phyloP scores from a whole-genome alignment of 2,113 vertebrate genomes.

The Drymodes brunneopygia region DNA sequence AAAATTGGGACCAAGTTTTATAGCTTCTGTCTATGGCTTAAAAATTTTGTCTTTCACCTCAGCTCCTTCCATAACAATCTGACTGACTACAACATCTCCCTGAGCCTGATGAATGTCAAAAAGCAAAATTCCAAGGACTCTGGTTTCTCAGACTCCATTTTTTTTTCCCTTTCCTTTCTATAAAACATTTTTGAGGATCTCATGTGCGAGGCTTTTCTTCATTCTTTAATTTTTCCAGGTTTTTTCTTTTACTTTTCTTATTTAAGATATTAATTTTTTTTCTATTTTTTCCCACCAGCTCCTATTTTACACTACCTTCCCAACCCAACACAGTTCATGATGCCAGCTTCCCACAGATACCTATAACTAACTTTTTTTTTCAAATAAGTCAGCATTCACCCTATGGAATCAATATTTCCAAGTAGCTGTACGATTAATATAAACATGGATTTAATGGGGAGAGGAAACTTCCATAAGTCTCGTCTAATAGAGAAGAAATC shows the following conservation, averaged over 20 bases:
- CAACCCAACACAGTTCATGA: not conserved
- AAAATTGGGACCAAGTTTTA: not conserved
- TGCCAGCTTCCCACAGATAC: not conserved
- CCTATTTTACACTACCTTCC: not conserved
- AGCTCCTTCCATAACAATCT: not conserved
- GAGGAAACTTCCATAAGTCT: not conserved
- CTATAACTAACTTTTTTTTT: not conserved
- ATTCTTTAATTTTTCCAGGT: not conserved
- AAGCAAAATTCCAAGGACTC: not conserved
- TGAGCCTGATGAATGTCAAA: not conserved
- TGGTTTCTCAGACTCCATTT: not conserved
- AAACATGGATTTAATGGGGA: not conserved
- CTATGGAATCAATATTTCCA: not conserved
- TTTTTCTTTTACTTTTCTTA: not conserved
- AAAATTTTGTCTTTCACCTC: not conserved
- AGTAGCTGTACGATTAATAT: not conserved
- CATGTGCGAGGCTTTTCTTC: not conserved
- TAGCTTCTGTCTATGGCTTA: not conserved
- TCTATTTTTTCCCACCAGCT: not conserved
- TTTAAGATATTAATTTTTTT: not conserved
- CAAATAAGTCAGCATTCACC: not conserved
- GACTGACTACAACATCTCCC: not conserved
- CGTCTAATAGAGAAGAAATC: not conserved
- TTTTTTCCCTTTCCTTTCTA: not conserved
- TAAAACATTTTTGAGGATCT: accelerated